Conservation (phyloP, 2,113 vertebrate genomes). For the Toxostoma redivivum region DNA sequence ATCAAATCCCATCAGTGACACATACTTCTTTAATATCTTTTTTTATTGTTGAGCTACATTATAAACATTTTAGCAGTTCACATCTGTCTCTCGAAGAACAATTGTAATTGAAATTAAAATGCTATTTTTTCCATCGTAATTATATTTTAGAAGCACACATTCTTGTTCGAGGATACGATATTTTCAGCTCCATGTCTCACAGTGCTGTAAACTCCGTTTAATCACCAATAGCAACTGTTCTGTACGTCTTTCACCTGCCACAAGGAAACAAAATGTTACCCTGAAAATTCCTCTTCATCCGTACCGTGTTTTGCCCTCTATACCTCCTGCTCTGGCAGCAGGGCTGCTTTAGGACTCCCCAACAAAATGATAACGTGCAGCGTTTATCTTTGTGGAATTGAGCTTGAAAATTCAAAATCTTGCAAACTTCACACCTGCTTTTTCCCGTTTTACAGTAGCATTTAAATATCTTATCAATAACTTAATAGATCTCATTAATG, state of each 20-base stretch:
- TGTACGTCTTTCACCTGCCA: neutral
- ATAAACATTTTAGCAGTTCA: constrained; percentile 52
- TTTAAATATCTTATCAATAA: neutral
- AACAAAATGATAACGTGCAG: neutral
- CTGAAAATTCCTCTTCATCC: neutral
- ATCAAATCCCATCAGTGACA: constrained; percentile 34
- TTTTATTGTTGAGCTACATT: constrained; percentile 26
- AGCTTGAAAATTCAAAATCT: neutral
- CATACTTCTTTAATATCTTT: constrained; percentile 39
- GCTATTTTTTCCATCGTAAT: neutral
- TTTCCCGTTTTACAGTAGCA: neutral
- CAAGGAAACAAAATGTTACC: neutral
- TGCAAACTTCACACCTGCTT: neutral
- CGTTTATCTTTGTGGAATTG: neutral
- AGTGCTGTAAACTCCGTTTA: neutral
- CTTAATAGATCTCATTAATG: neutral
- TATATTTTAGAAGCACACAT: constrained; percentile 12
- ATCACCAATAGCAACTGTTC: neutral
- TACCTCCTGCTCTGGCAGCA: neutral
- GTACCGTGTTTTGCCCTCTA: neutral
- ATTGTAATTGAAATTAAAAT: constrained; percentile 61
- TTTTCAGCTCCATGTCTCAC: neutral
- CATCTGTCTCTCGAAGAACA: constrained; percentile 60
- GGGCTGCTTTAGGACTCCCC: neutral
- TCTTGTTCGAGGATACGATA: neutral